phyloP scores from a whole-genome alignment of 2,113 vertebrate genomes.

The Cyanistes caeruleus region DNA sequence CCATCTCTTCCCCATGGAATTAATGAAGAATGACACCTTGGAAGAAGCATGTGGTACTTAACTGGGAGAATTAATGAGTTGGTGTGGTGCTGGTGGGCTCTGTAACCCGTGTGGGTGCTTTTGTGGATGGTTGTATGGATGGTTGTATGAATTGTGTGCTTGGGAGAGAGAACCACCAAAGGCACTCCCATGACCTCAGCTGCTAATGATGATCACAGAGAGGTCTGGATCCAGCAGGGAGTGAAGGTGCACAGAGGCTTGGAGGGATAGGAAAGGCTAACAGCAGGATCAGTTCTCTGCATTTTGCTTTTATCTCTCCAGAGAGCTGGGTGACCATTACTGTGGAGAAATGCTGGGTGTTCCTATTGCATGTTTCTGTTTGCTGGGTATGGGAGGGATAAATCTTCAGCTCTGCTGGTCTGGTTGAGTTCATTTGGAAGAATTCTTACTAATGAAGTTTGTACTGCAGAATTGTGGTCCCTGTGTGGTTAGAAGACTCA shows the following conservation, averaged over 20 bases:
- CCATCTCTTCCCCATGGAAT: neutral
- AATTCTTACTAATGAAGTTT: neutral
- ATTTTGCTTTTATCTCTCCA: neutral
- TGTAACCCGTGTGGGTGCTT: neutral
- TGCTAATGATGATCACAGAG: neutral
- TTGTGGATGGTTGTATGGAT: neutral
- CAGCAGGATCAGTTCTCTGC: neutral
- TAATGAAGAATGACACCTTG: neutral
- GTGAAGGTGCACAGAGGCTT: neutral
- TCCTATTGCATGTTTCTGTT: neutral
- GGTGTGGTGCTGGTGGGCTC: neutral
- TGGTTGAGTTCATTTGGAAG: neutral
- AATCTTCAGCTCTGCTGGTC: neutral
- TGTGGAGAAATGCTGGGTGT: neutral
- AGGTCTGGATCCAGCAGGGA: neutral
- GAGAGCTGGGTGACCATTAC: neutral
- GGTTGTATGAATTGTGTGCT: neutral
- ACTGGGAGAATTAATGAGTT: neutral
- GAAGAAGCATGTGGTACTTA: neutral
- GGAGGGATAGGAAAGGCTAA: neutral
- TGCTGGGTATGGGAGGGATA: neutral
- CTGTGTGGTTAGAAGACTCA: neutral
- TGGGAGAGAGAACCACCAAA: neutral
- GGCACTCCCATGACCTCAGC: neutral
- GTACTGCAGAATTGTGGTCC: neutral